These are phyloP conservation scores for Ruditapes philippinarum DNA, from an alignment of 1,140 invertebrate species.

Conservation along the genomic window DNA sequence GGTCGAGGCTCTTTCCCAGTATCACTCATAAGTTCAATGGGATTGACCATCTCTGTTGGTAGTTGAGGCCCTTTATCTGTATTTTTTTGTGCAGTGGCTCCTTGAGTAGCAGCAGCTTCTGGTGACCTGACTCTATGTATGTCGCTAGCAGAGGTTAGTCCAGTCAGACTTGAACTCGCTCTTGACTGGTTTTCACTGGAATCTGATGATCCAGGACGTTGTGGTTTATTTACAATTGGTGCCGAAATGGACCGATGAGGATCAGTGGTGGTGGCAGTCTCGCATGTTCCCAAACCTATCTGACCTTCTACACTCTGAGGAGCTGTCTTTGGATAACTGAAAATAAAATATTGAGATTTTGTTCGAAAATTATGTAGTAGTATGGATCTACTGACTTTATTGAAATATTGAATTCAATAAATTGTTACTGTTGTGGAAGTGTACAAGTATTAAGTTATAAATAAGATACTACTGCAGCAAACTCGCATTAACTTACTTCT, in stretches of 20 bases:
- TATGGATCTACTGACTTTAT: no score
- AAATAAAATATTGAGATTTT: slow-evolving; percentile 55
- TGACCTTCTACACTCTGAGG: slow-evolving; percentile 78
- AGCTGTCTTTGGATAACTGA: slow-evolving; percentile 81
- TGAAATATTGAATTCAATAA: no score
- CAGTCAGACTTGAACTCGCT: slow-evolving; percentile 78
- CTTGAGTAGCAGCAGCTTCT: slow-evolving; percentile 40
- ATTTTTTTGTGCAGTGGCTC: slow-evolving; percentile 5
- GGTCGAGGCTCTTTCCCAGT: slow-evolving; percentile 60
- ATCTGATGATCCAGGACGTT: slow-evolving; percentile 77
- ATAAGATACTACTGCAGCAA: no score
- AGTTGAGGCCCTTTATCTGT: slow-evolving; percentile 68
- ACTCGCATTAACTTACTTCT: no score
- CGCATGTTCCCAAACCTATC: slow-evolving; percentile 69
- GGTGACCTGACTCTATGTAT: slow-evolving; percentile 69
- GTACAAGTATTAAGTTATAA: no score
- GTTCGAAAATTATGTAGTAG: no score
- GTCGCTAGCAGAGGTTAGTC: slow-evolving; percentile 81
- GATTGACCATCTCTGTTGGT: slow-evolving; percentile 78
- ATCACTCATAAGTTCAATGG: slow-evolving; percentile 73
- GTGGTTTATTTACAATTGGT: slow-evolving; percentile 72
- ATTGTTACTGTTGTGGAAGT: no score
- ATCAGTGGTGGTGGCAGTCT: slow-evolving; percentile 39
- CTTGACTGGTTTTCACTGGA: slow-evolving; percentile 72
- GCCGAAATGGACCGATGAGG: slow-evolving; percentile 73